phyloP scores from a whole-genome alignment of 2,113 vertebrate genomes.

The Vombatus ursinus region DNA sequence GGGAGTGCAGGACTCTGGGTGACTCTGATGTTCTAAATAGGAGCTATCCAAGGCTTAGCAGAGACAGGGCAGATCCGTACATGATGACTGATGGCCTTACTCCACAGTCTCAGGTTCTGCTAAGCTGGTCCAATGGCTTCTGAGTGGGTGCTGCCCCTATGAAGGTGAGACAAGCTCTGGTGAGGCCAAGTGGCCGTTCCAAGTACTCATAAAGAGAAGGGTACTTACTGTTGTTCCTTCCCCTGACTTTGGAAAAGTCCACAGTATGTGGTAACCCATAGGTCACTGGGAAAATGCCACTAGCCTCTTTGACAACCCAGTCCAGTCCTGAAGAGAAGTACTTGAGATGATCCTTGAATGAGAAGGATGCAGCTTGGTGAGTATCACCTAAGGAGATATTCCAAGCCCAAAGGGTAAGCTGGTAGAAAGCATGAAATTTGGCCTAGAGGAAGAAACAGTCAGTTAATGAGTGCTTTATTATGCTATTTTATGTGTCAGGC shows the following conservation, averaged over 20 bases:
- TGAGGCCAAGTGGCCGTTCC: neutral
- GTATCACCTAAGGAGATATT: neutral
- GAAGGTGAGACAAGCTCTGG: neutral
- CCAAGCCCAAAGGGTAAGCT: neutral
- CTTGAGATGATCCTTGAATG: neutral
- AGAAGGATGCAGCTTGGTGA: neutral
- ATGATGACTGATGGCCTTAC: neutral
- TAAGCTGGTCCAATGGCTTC: neutral
- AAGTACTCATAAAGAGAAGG: neutral
- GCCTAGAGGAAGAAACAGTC: neutral
- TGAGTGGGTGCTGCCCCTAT: neutral
- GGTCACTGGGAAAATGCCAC: neutral
- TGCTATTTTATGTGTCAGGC: neutral
- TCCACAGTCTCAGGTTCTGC: neutral
- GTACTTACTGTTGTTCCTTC: neutral
- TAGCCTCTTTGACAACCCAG: neutral
- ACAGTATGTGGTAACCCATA: no score
- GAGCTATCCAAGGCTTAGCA: neutral
- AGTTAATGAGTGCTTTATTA: neutral
- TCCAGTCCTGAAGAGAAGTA: neutral
- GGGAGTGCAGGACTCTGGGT: neutral
- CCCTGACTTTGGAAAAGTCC: neutral
- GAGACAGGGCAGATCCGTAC: neutral
- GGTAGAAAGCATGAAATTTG: neutral
- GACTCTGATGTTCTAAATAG: neutral